Percentiles rank a stretch among this genome's conserved stretches.
Evolutionary conservation across 2,888 invertebrate species (phyloP).

Genomic region (Steinernema scapterisci): DNA sequence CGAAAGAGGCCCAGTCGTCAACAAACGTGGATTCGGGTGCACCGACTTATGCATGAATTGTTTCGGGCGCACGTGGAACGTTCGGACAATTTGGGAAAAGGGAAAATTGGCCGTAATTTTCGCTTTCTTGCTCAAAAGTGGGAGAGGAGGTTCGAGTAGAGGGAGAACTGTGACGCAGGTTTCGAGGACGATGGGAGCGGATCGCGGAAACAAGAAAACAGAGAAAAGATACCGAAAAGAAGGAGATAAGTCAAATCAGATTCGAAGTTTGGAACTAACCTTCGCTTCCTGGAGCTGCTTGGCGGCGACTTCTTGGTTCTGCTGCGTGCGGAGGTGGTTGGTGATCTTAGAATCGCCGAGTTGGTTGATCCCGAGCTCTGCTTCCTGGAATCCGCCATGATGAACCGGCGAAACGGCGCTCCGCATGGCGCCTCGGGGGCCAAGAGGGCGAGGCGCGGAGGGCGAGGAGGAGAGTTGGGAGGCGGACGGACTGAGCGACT

Average conservation of each 20-base stretch:
- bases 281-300: constrained; percentile 5
- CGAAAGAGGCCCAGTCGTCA: too few species aligned
- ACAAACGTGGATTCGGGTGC: too few species aligned
- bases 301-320: constrained; percentile 24
- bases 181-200: too few species aligned
- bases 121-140: too few species aligned
- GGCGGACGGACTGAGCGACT: background rate
- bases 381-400: constrained; percentile 16
- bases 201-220: too few species aligned
- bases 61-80: too few species aligned
- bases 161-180: too few species aligned
- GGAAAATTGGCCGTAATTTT: too few species aligned
- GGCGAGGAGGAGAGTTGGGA: background rate
- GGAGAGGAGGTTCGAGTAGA: too few species aligned
- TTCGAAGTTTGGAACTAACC: background rate
- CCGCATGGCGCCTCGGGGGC: background rate
- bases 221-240: too few species aligned
- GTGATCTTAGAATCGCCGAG: constrained; percentile 28
- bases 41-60: too few species aligned
- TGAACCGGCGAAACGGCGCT: constrained; percentile 29
- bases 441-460: background rate
- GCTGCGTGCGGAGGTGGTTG: constrained; percentile 16
- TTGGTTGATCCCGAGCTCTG: constrained; percentile 15
- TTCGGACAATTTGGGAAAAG: too few species aligned
- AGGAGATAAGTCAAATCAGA: background rate